A percentile compares a stretch with the other conserved stretches of the same genome.
phyloP scores from a whole-genome alignment of 2,113 vertebrate genomes.

The Bubo bubo region DNA sequence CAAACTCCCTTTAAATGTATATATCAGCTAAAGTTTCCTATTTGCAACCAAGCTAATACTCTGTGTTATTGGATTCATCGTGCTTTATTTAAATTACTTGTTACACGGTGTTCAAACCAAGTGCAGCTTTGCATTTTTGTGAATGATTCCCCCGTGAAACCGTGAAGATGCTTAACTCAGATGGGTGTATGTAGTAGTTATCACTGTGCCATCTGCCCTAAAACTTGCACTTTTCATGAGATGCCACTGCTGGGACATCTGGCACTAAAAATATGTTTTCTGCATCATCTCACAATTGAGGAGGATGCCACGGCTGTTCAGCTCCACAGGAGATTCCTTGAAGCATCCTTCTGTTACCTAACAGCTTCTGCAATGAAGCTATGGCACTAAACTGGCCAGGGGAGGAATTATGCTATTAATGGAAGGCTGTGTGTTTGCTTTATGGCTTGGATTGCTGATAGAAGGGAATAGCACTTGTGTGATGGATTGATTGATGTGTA shows the following conservation, averaged over 20 bases:
- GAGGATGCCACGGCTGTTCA: not conserved
- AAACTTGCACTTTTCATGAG: constrained; percentile 27
- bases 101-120: not conserved
- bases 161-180: not conserved
- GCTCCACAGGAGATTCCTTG: not conserved
- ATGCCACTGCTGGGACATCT: constrained; percentile 28
- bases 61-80: not conserved
- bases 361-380: not conserved
- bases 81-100: not conserved
- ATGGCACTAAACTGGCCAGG: not conserved
- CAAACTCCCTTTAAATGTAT: not conserved
- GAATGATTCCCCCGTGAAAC: not conserved
- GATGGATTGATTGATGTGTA: constrained; percentile 34
- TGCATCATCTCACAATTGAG: constrained; percentile 28
- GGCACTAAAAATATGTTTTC: constrained; percentile 56
- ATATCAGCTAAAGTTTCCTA: not conserved
- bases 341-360: not conserved
- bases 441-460: constrained; percentile 11
- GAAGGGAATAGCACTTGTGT: constrained; percentile 4
- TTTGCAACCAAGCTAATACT: not conserved
- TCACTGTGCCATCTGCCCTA: constrained; percentile 15
- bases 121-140: not conserved
- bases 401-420: constrained; percentile 16
- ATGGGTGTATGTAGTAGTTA: constrained; percentile 10
- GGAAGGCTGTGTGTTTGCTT: not conserved